Conservation (phyloP, 2,888 invertebrate genomes). For the Chrysolina haemoptera region DNA sequence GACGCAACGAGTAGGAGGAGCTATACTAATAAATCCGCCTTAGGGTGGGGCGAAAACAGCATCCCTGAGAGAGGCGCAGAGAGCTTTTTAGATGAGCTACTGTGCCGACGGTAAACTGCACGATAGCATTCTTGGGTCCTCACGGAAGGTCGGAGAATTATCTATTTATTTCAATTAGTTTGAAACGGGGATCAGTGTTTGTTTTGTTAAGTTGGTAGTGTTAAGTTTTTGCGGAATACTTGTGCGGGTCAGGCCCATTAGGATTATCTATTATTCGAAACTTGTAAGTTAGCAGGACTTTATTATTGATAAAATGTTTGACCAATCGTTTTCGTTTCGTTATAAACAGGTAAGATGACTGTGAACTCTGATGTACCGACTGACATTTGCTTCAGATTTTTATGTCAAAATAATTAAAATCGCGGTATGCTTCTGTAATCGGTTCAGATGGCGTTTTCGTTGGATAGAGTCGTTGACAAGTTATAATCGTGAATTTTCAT, state of each 20-base stretch:
- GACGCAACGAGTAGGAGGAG: slow-evolving; percentile 57
- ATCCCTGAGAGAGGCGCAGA: slow-evolving; percentile 65
- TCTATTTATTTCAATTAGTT: slow-evolving; percentile 18
- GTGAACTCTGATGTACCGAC: no score
- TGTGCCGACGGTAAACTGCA: slow-evolving; percentile 64
- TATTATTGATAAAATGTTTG: no score
- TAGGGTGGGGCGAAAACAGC: slow-evolving; percentile 63
- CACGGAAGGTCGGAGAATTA: slow-evolving; percentile 43
- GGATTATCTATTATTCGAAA: background rate
- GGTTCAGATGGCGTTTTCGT: no score
- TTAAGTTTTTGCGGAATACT: background rate
- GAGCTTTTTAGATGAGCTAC: slow-evolving; percentile 62
- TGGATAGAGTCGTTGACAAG: no score
- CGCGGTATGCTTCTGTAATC: no score
- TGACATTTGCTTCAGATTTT: no score
- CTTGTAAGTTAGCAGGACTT: no score
- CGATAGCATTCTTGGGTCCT: slow-evolving; percentile 40
- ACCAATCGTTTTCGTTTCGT: no score
- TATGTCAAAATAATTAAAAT: no score
- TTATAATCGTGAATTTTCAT: no score
- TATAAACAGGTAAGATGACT: no score
- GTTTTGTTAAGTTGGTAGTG: slow-evolving; percentile 35
- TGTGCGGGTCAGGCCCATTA: no score
- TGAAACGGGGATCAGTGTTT: slow-evolving; percentile 23
- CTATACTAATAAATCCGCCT: slow-evolving; percentile 56